These are phyloP conservation scores for Drosophila funebris DNA, from an alignment of 1,140 invertebrate genomes.

Conservation along the genomic window DNA sequence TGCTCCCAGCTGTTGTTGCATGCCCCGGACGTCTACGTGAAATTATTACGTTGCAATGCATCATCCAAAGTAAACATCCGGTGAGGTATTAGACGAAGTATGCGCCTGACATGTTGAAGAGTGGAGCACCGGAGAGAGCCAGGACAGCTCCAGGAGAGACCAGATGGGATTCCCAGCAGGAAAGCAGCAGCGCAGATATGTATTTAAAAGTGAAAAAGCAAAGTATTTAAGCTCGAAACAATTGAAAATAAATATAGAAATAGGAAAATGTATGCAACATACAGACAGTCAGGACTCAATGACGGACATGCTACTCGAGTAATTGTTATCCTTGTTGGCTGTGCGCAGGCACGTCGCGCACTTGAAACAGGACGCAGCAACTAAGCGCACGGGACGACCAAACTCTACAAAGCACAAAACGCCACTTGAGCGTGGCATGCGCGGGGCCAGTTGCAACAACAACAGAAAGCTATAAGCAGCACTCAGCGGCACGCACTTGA, in stretches of 20 bases:
- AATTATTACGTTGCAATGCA: slow-evolving; percentile 79
- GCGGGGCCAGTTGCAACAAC: slow-evolving; percentile 36
- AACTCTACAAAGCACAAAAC: slow-evolving; percentile 62
- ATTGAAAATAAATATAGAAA: slow-evolving; percentile 53
- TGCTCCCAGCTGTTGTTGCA: slow-evolving; percentile 39
- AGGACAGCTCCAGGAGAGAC: background rate
- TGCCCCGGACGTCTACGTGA: slow-evolving; percentile 73
- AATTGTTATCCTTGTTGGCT: slow-evolving; percentile 77
- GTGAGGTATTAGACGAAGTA: slow-evolving; percentile 35
- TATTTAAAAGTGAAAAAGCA: slow-evolving; percentile 7
- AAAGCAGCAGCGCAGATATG: background rate
- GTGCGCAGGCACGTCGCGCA: slow-evolving; percentile 72
- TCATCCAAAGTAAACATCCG: slow-evolving; percentile 73
- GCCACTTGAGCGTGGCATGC: slow-evolving; percentile 64
- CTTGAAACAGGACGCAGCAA: slow-evolving; percentile 33
- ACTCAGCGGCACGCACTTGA: slow-evolving; percentile 78
- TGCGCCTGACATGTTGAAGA: slow-evolving; percentile 65
- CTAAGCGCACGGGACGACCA: slow-evolving; percentile 15
- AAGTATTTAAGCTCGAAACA: slow-evolving; percentile 69
- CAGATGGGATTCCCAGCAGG: background rate
- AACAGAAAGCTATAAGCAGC: slow-evolving; percentile 65
- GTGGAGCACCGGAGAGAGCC: background rate
- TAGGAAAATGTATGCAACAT: slow-evolving; percentile 10
- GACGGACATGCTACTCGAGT: slow-evolving; percentile 68
- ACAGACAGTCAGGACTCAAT: slow-evolving; percentile 28